Conservation (phyloP, 53 echinoderm and acorn worm species). For the Echinometra lucunter region DNA sequence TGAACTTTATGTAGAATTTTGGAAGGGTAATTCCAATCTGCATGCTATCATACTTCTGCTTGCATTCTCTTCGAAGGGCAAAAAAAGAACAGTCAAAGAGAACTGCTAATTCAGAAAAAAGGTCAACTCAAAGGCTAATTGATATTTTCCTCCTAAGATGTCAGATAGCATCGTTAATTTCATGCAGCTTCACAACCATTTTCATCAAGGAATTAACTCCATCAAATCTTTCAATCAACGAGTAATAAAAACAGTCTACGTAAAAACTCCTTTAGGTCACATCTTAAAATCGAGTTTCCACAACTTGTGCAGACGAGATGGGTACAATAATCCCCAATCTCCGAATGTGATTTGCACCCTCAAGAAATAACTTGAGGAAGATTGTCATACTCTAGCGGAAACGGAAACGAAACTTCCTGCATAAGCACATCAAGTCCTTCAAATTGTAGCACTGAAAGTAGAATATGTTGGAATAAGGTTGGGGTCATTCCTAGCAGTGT, state of each 20-base stretch:
- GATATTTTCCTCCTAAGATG: background rate
- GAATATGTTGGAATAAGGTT: background rate
- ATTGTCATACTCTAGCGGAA: background rate
- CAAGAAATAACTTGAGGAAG: slow-evolving; percentile 24
- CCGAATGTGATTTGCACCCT: slow-evolving; percentile 13
- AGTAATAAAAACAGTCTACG: background rate
- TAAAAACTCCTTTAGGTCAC: background rate
- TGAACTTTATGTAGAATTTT: too few species aligned
- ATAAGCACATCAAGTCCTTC: background rate
- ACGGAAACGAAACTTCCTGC: slow-evolving; percentile 34
- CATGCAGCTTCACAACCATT: background rate
- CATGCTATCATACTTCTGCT: background rate
- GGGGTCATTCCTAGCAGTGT: background rate
- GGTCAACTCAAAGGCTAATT: slow-evolving; percentile 13
- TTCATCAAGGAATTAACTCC: background rate
- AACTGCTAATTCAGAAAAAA: background rate
- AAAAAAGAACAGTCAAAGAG: slow-evolving; percentile 9
- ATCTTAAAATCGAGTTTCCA: background rate
- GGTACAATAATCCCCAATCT: slow-evolving; percentile 20
- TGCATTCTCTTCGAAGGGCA: background rate
- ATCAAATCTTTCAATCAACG: slow-evolving; percentile 13
- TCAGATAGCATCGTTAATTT: slow-evolving; percentile 33
- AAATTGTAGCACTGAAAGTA: background rate
- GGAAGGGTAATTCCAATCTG: too few species aligned
- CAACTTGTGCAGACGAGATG: background rate